Evolutionary conservation across 2,888 invertebrate genomes (phyloP).

Genomic region (Synanthedon myopaeformis): DNA sequence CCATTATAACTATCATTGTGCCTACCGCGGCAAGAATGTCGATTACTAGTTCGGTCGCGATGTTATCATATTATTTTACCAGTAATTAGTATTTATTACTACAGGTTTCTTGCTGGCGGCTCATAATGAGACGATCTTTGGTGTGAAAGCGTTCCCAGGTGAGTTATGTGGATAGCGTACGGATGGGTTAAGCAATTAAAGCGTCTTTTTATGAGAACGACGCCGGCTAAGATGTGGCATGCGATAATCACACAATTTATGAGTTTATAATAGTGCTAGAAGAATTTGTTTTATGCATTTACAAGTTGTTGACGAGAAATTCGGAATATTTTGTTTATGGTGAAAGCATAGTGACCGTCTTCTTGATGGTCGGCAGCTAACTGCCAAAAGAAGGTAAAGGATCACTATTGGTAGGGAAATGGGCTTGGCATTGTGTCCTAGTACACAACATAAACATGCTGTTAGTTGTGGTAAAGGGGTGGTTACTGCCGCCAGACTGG

Average conservation of each 20-base stretch:
- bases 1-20: slow-evolving; percentile 20
- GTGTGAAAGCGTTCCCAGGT: slow-evolving; percentile 49
- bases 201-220: slow-evolving; percentile 46
- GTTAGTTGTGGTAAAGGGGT: too few relatives aligned
- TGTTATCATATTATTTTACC: slow-evolving; percentile 63
- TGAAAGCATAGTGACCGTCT: too few relatives aligned
- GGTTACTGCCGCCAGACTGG: too few relatives aligned
- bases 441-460: too few relatives aligned
- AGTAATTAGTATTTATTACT: slow-evolving; percentile 69
- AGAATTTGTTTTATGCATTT: slow-evolving; percentile 14
- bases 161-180: slow-evolving; percentile 51
- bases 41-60: slow-evolving; percentile 39
- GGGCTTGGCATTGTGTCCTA: too few relatives aligned
- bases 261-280: slow-evolving; percentile 29
- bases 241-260: slow-evolving; percentile 52
- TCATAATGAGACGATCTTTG: slow-evolving; percentile 31
- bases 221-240: slow-evolving; percentile 42
- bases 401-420: too few relatives aligned
- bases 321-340: too few relatives aligned
- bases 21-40: slow-evolving; percentile 37
- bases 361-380: too few relatives aligned
- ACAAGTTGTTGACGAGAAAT: not conserved
- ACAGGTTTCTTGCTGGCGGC: slow-evolving; percentile 28
- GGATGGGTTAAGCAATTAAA: slow-evolving; percentile 62
- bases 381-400: too few relatives aligned